Evolutionary conservation across 1,140 invertebrate species (phyloP).

Genomic region (Orchesella cincta): DNA sequence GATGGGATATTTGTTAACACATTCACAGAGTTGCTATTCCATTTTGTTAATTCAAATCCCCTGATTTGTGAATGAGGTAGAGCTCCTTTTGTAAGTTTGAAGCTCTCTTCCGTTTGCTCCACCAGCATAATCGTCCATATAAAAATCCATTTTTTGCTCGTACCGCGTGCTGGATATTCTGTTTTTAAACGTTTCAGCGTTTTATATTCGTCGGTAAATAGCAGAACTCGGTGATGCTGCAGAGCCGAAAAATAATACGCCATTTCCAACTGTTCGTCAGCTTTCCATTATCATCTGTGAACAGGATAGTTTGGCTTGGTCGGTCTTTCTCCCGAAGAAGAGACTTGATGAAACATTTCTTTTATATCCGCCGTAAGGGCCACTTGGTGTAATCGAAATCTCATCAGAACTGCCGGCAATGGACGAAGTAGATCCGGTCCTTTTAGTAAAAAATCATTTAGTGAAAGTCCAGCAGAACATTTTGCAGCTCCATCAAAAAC

Average conservation of each 20-base stretch:
- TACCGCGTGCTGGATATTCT: not conserved
- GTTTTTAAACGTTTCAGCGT: not conserved
- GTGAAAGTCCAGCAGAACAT: not conserved
- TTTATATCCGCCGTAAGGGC: conserved; percentile 32
- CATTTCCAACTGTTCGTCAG: too few relatives aligned
- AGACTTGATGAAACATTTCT: conserved; percentile 44
- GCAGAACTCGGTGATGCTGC: conserved; percentile 23
- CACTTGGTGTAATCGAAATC: conserved; percentile 20
- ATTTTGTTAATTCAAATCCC: conserved; percentile 12
- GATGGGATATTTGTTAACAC: not conserved
- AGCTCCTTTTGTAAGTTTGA: not conserved
- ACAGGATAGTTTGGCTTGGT: conserved; percentile 25
- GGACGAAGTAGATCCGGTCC: conserved; percentile 32
- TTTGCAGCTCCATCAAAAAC: conserved; percentile 4
- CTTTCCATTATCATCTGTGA: too few relatives aligned
- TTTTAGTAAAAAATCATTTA: conserved; percentile 10
- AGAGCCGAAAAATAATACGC: conserved; percentile 33
- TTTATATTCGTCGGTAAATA: not conserved
- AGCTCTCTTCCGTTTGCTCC: not conserved
- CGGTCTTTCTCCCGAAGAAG: conserved; percentile 13
- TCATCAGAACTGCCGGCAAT: conserved; percentile 29
- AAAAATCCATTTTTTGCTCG: not conserved
- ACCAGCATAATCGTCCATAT: not conserved
- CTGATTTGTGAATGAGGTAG: not conserved
- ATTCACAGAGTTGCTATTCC: not conserved